Conservation (phyloP, 2,797 vertebrate genomes). For the Crenichthys baileyi region DNA sequence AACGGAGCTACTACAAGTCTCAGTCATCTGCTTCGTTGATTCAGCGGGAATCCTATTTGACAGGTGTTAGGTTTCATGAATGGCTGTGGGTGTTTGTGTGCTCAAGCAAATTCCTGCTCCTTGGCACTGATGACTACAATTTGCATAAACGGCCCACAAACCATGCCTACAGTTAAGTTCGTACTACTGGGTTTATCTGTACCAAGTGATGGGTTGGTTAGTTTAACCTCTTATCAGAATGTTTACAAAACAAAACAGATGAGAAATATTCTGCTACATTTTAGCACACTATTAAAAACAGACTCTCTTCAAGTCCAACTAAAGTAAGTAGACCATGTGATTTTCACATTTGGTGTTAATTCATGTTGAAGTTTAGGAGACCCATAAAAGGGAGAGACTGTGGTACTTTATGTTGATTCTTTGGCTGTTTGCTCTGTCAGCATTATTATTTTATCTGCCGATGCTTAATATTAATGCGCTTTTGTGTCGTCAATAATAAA, state of each 20-base stretch:
- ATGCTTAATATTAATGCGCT: not conserved
- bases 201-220: not conserved
- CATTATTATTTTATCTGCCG: not conserved
- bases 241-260: not conserved
- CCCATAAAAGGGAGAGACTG: not conserved
- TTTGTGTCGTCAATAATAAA: slow-evolving; percentile 1
- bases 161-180: slow-evolving; percentile 20
- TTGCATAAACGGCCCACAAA: slow-evolving; percentile 61
- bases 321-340: not conserved
- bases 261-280: not conserved
- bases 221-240: not conserved
- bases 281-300: not conserved
- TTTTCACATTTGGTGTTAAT: not conserved
- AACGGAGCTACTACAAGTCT: not conserved
- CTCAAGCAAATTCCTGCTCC: slow-evolving; percentile 25
- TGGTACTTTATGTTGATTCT: not conserved
- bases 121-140: slow-evolving; percentile 51
- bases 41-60: slow-evolving; percentile 40
- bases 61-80: slow-evolving; percentile 55
- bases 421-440: not conserved
- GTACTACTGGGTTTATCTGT: not conserved
- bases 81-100: slow-evolving; percentile 45
- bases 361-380: not conserved
- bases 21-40: slow-evolving; percentile 41
- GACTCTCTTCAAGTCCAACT: not conserved